phyloP scores from a whole-genome alignment of 1,140 invertebrate genomes.

The Pararge aegeria region DNA sequence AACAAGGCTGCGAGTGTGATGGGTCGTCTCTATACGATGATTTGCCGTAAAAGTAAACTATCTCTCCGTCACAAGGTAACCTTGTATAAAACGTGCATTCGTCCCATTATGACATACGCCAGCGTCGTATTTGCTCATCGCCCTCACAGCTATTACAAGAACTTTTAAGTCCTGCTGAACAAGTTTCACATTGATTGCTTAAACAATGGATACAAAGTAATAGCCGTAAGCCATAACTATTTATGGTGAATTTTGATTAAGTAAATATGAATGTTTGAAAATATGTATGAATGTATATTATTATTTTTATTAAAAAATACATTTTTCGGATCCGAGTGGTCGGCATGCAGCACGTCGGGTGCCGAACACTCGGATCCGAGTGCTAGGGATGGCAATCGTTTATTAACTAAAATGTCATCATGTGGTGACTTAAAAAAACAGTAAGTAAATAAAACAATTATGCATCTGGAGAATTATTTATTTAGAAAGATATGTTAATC shows the following conservation, averaged over 20 bases:
- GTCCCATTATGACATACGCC: too few species aligned
- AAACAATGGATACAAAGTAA: constrained; percentile 16
- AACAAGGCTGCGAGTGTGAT: too few species aligned
- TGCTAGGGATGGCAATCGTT: constrained; percentile 20
- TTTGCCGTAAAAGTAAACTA: too few species aligned
- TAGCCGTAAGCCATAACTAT: constrained; percentile 19
- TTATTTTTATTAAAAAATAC: constrained; percentile 25
- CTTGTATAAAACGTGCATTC: too few species aligned
- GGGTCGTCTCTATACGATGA: too few species aligned
- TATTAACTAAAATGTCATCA: too few species aligned
- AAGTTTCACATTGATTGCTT: constrained; percentile 12
- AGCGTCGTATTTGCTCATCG: too few species aligned
- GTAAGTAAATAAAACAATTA: too few species aligned
- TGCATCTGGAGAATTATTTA: constrained; percentile 16
- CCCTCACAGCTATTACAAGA: too few species aligned
- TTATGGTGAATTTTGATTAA: constrained; percentile 23
- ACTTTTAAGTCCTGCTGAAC: too few species aligned
- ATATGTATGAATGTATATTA: constrained; percentile 27
- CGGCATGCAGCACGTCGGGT: constrained; percentile 25
- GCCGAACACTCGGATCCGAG: constrained; percentile 24
- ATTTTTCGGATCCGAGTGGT: constrained; percentile 31
- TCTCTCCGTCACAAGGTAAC: too few species aligned
- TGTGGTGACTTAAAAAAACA: too few species aligned
- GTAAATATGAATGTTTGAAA: constrained; percentile 24
- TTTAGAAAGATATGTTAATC: constrained; percentile 7